Percentiles rank a stretch among this genome's conserved stretches.
These are phyloP conservation scores for Pygoscelis adeliae DNA, from an alignment of 2,113 vertebrate genomes.

Conservation along the genomic window DNA sequence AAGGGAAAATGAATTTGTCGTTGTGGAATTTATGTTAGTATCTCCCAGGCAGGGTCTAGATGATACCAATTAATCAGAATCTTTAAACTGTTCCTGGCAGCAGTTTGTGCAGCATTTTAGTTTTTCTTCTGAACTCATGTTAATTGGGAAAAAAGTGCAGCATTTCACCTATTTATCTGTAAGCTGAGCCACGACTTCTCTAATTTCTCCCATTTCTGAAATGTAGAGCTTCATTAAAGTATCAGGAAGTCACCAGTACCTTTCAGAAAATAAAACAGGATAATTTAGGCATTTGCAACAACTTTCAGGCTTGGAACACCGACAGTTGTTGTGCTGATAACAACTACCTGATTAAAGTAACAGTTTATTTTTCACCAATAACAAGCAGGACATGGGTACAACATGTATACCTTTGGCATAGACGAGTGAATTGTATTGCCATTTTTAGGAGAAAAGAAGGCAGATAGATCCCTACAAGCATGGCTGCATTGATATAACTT, in stretches of 20 bases:
- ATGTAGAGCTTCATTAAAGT: neutral
- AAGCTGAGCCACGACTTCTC: neutral
- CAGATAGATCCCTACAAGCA: neutral
- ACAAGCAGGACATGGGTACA: neutral
- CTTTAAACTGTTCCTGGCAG: neutral
- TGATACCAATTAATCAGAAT: neutral
- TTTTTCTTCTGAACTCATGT: neutral
- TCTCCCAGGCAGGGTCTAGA: neutral
- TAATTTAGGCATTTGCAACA: neutral
- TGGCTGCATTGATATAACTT: neutral
- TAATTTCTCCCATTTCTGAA: neutral
- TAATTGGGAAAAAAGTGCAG: neutral
- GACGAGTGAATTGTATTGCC: neutral
- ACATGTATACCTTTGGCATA: neutral
- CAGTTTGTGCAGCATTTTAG: neutral
- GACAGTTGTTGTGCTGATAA: neutral
- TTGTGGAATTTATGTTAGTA: neutral
- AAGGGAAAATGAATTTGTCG: neutral
- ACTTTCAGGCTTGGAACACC: neutral
- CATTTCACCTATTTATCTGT: neutral
- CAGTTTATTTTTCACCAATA: neutral
- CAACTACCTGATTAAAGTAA: neutral
- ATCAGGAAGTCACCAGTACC: neutral
- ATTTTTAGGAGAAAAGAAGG: neutral
- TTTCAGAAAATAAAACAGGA: neutral